Evolutionary conservation across 2,888 invertebrate genomes (phyloP), one percentile per base, ranked within the genome.

Genomic region (Onthophagus sagittarius): DNA sequence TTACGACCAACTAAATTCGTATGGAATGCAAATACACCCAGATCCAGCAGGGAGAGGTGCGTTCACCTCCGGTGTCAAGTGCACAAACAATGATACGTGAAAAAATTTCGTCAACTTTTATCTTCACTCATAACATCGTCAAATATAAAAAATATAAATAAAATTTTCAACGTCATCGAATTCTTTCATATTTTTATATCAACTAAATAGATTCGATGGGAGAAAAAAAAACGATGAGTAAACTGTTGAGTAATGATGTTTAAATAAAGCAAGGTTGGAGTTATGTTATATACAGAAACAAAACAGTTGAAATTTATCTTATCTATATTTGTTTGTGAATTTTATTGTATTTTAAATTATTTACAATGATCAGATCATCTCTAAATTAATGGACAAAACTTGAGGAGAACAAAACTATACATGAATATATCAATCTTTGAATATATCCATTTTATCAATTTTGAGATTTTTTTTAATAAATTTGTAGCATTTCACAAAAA

Each of bases 71-170:
- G 15, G 67, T 31, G 39, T 53, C 15, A n/a, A 67, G 23, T 32
- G 23, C 67, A 32, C 67, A 67, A 62, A 71, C 71, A 71, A 71
- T 53, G 62, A 71, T 62, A 71, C 71, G 71, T 71, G 53, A 62
- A 53, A 71, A 71, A 13, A 71, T 53, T 23, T 53, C 39, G 11
- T 11, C 39, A 53, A 53, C 33, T 33, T 33, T 33, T 33, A 33
- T 7, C 33, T 33, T 33, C 33, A 33, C 33, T 33, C 33, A 5
- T 7, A 33, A 33, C 33, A 33, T 5, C 7, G 33, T 33, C 33
- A 33, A 33, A 5, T 33, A 33, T 33, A 33, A 33, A 33, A 7
- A 7, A 33, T 5, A 7, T 5, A 33, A 7, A 33, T 33, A 5
- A 33, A 33, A 33, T n/a, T n/a, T 23, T 23, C 23, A 53, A 53